Evolutionary conservation across 2,888 invertebrate species (phyloP).

Genomic region (Rhyacophila evoluta): DNA sequence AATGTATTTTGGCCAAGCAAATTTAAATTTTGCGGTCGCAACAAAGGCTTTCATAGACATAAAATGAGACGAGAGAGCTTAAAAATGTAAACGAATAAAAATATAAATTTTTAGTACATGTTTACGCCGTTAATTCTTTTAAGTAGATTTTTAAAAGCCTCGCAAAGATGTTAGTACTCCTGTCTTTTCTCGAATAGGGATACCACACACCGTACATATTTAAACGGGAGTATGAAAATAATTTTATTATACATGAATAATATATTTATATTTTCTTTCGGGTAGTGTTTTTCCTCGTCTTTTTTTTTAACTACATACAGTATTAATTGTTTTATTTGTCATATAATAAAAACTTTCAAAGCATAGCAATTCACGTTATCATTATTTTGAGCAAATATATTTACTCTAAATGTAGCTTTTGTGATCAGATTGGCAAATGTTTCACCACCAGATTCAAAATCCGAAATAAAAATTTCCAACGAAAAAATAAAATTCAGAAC

Average conservation of each 20-base stretch:
- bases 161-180: not conserved
- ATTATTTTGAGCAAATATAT: too few relatives aligned
- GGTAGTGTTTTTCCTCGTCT: too few relatives aligned
- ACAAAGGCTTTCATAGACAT: not conserved
- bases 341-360: too few relatives aligned
- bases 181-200: not conserved
- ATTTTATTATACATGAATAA: not conserved
- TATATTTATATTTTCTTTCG: too few relatives aligned
- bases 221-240: not conserved
- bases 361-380: too few relatives aligned
- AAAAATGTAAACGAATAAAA: not conserved
- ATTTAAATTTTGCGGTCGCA: not conserved
- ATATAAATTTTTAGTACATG: slow-evolving; percentile 11
- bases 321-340: too few relatives aligned
- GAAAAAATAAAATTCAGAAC: too few relatives aligned
- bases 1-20: not conserved
- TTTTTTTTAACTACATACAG: too few relatives aligned
- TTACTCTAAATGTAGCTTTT: too few relatives aligned
- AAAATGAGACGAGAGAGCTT: not conserved
- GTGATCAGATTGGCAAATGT: too few relatives aligned
- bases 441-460: too few relatives aligned
- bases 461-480: too few relatives aligned
- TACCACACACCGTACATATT: not conserved
- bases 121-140: slow-evolving; percentile 23
- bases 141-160: slow-evolving; percentile 24